Evolutionary conservation across 1,140 invertebrate genomes (phyloP).

Genomic region (Orchesella cincta): DNA sequence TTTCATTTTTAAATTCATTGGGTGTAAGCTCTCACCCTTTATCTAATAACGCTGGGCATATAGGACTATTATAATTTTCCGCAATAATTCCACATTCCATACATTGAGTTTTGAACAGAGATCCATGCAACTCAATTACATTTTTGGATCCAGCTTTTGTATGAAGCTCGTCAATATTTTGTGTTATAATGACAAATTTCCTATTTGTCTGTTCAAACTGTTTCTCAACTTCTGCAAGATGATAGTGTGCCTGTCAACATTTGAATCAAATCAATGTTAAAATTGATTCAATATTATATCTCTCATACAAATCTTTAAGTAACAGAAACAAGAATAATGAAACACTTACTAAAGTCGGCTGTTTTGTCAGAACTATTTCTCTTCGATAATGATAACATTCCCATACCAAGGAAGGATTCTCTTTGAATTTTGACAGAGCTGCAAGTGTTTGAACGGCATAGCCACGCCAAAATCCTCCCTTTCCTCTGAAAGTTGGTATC

Average conservation of each 20-base stretch:
- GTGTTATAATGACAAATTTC: constrained; percentile 74
- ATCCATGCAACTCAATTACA: constrained; percentile 83
- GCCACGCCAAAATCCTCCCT: constrained; percentile 74
- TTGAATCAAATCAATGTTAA: not conserved
- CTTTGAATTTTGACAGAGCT: constrained; percentile 65
- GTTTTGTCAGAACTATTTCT: constrained; percentile 65
- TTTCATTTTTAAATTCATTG: constrained; percentile 7
- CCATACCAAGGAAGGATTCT: constrained; percentile 72
- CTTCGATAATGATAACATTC: constrained; percentile 75
- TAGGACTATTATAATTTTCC: constrained; percentile 74
- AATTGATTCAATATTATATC: constrained; percentile 1
- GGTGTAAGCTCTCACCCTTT: constrained; percentile 59
- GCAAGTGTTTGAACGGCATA: constrained; percentile 67
- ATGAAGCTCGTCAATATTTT: constrained; percentile 91
- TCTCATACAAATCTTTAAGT: not conserved
- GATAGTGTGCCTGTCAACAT: constrained; percentile 69
- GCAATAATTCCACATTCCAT: constrained; percentile 68
- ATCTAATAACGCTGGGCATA: constrained; percentile 68
- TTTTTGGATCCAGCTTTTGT: constrained; percentile 75
- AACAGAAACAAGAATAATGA: constrained; percentile 35
- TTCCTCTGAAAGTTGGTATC: constrained; percentile 77
- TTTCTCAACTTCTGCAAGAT: constrained; percentile 75
- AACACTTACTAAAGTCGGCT: constrained; percentile 65
- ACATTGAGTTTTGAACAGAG: constrained; percentile 77
- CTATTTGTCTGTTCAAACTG: constrained; percentile 63